These are phyloP conservation scores for Corynorhinus townsendii DNA, from an alignment of 2,113 vertebrate genomes.

Conservation along the genomic window DNA sequence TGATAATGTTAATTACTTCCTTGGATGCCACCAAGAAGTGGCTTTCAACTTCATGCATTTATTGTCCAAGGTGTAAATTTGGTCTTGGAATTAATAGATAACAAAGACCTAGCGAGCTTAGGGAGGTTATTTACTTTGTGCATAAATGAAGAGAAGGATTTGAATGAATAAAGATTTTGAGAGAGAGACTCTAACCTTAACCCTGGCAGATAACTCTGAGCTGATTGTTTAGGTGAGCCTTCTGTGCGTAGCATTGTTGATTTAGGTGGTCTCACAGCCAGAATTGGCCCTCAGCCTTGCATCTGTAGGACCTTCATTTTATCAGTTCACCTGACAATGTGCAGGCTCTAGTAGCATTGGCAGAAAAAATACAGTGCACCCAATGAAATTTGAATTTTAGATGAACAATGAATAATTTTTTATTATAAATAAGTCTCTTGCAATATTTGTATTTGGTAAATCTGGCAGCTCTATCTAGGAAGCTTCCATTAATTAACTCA, in stretches of 20 bases:
- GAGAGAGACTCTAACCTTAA: neutral
- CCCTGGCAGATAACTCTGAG: neutral
- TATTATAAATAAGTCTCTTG: neutral
- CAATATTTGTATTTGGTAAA: neutral
- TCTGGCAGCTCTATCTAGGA: neutral
- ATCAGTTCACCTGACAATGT: neutral
- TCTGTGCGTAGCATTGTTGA: neutral
- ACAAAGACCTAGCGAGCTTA: neutral
- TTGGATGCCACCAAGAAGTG: neutral
- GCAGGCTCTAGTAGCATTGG: neutral
- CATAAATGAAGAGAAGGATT: neutral
- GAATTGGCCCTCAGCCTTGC: neutral
- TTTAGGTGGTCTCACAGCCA: neutral
- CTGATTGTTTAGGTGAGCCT: neutral
- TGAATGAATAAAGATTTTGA: neutral
- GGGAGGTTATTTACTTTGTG: conserved; percentile 16
- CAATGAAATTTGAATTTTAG: conserved; percentile 3
- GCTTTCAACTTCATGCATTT: conserved; percentile 11
- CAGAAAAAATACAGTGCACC: neutral
- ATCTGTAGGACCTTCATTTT: neutral
- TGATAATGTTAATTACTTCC: conserved; percentile 14
- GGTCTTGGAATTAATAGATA: conserved; percentile 7
- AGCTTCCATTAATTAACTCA: neutral
- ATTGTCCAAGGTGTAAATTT: conserved; percentile 39
- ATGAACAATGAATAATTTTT: neutral